Evolutionary conservation across 1,140 invertebrate species (phyloP).

Genomic region (Goniozus legneri): DNA sequence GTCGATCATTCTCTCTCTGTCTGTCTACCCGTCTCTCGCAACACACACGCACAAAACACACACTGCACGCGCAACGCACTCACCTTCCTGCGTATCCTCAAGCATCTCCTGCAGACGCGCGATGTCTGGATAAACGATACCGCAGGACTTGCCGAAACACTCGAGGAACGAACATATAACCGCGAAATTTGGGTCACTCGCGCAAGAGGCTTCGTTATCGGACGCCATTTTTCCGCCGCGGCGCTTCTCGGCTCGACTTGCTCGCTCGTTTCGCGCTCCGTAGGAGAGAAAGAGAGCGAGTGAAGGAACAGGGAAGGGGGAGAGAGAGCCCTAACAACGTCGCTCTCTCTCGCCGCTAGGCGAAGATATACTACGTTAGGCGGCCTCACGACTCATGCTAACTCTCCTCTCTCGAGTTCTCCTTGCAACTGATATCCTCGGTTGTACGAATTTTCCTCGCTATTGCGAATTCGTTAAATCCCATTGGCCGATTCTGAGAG

Average conservation of each 20-base stretch:
- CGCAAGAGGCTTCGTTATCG: constrained; percentile 79
- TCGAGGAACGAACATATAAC: constrained; percentile 91
- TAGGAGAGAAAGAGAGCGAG: too few species aligned
- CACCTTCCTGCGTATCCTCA: constrained; percentile 84
- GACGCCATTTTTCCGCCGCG: constrained; percentile 70
- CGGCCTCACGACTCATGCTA: constrained; percentile 28
- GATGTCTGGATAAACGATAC: constrained; percentile 73
- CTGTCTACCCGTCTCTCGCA: background rate
- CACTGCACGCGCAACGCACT: constrained; percentile 27
- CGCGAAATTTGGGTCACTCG: constrained; percentile 92
- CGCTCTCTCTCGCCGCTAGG: background rate
- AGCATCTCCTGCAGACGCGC: constrained; percentile 81
- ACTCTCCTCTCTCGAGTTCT: too few species aligned
- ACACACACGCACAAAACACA: constrained; percentile 3
- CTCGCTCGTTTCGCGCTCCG: background rate
- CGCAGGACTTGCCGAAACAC: constrained; percentile 79
- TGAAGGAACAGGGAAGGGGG: too few species aligned
- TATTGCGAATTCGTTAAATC: too few species aligned
- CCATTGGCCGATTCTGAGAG: too few species aligned
- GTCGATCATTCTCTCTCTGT: constrained; percentile 15
- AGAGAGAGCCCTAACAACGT: too few species aligned
- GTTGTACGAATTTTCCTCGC: too few species aligned
- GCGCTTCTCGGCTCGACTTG: constrained; percentile 20
- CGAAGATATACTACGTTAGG: constrained; percentile 30
- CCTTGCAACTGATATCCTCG: too few species aligned